Evolutionary conservation across 2,113 vertebrate species (phyloP).

Genomic region (Gadus macrocephalus): DNA sequence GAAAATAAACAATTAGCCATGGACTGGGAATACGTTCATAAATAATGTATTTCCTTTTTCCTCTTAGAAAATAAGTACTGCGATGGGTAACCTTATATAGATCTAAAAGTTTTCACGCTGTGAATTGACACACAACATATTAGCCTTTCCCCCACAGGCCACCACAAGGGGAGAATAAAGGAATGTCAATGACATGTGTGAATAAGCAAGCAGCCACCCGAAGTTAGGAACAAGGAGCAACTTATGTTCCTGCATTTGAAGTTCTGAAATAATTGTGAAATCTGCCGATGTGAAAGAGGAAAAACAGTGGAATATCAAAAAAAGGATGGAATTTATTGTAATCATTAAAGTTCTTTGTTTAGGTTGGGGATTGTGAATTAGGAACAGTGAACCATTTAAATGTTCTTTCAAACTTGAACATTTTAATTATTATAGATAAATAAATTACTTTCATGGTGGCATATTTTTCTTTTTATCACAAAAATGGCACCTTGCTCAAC

Average conservation of each 20-base stretch:
- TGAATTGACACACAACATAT: conserved; percentile 78
- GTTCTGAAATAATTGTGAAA: conserved; percentile 45
- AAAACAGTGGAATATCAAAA: conserved; percentile 32
- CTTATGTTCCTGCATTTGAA: conserved; percentile 42
- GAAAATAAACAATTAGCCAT: conserved; percentile 80
- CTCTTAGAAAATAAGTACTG: conserved; percentile 75
- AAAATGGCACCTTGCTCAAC: too few relatives aligned
- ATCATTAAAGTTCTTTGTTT: conserved; percentile 34
- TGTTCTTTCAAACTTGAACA: not conserved
- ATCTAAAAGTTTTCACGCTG: conserved; percentile 78
- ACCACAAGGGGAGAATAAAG: conserved; percentile 67
- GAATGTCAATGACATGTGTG: conserved; percentile 71
- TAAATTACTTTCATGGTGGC: conserved; percentile 27
- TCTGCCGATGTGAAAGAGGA: conserved; percentile 1
- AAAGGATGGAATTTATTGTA: conserved; percentile 22
- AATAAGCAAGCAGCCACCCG: conserved; percentile 64
- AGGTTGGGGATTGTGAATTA: not conserved
- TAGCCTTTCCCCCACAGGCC: conserved; percentile 78
- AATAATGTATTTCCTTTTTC: conserved; percentile 76
- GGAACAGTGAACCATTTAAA: not conserved
- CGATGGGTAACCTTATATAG: conserved; percentile 77
- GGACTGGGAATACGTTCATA: conserved; percentile 81
- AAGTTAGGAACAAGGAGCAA: conserved; percentile 36
- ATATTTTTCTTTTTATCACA: not conserved
- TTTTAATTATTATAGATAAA: not conserved